Base-by-base conservation (phyloP, 2,888 invertebrate species). In the Scotopteryx bipunctaria region DNA sequence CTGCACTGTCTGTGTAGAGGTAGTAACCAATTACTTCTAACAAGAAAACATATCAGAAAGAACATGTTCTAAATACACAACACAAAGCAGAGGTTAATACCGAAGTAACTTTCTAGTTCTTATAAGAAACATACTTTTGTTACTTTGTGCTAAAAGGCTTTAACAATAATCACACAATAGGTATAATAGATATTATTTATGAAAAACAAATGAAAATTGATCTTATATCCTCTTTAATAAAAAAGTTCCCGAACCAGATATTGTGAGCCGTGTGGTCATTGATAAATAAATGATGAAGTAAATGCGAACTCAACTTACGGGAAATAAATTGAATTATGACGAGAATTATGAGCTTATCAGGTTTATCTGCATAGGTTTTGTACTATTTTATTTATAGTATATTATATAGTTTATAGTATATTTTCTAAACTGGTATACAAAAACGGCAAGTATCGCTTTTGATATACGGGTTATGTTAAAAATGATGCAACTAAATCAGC, bases 401-500 rank as follows among this genome's bases (percentile, higher is more conserved):
- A n/a, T n/a, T n/a, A n/a, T n/a, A n/a, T n/a, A n/a, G 36, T 8
- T 15, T 32, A 36, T 2, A 8, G 13, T 2, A 21, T 21, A 13
- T 1, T 1, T 13, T 2, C 25, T 23, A 27, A 27, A n/a, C 5
- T 5, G 17, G 4, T 9, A 41, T 5, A 8, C 11, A 33, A 3
- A 16, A 35, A 44, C 8, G 19, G 37, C 8, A 37, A 41, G 25
- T 16, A 32, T 42, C 13, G 27, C 29, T 36, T 35, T 6, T 55
- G 44, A 50, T n/a, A 50, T 38, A 37, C 16, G 29, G 15, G 42
- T 52, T 38, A 42, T 52, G 29, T 21, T 42, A 45, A 40, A 54
- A 61, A 42, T 46, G 46, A 52, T 53, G 50, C 58, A 54, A 54
- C 58, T 64, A 54, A 57, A 51, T 61, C 52, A 59, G 63, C 59